Base-by-base conservation (phyloP, 2,888 invertebrate species). In the Nemotelus pantherinus region DNA sequence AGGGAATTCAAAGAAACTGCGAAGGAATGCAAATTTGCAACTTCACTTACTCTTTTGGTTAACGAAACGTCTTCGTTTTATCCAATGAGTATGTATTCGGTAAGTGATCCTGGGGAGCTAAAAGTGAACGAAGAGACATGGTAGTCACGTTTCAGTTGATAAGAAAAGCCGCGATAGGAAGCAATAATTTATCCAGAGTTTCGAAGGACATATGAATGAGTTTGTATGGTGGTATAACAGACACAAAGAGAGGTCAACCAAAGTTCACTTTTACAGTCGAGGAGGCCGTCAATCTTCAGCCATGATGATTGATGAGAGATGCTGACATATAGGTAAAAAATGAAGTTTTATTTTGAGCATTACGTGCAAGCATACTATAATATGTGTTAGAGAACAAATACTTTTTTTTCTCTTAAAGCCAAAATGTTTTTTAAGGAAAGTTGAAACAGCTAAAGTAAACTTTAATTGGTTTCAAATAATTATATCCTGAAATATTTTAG, bases 11-110 rank as follows among this genome's bases (percentile, higher is more conserved):
- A 72, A 79, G 48, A 77, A 79, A 74, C 74, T 74, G 74, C 79
- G 77, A 79, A 77, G 78, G 77, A 79, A 79, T 79, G 79, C 79
- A 74, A 79, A 79, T 79, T 79, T 79, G 53, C 44, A 58, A 45
- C 48, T 74, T 48, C 39, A 48, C 60, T 74, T 63, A 25, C 41
- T 6, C 53, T 47, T 48, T 41, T 10, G n/a, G 68, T 60, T 58
- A 68, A 65, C 74, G 63, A 79, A 79, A 74, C 72, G 77, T 77
- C 77, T 77, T 65, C 45, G 79, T 79, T 77, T 79, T 77, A 79
- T 79, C 77, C 79, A 77, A 77, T 77, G 71, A 79, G 72, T 74
- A 74, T 63, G 53, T 77, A 63, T 25, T 25, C 25, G 25, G 58
- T 79, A 68, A 74, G 67, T 77, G 68, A 68, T 50, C 67, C 74